phyloP scores from a whole-genome alignment of 2,113 vertebrate genomes.

The Ivindomyrus marchei region DNA sequence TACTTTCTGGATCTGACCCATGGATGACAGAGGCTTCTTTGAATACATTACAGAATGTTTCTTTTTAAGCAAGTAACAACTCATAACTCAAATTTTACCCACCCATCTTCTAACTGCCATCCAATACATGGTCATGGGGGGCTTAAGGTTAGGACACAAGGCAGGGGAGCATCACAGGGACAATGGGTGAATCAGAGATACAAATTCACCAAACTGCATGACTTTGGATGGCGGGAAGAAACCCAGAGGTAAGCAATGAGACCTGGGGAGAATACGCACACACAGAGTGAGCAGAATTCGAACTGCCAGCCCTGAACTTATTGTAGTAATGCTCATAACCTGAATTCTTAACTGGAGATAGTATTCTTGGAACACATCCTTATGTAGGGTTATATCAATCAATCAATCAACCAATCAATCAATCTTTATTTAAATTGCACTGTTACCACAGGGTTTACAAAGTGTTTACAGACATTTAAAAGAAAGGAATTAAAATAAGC shows the following conservation, averaged over 20 bases:
- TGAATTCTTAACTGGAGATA: constrained; percentile 26
- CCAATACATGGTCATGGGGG: background rate
- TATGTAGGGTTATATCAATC: constrained; percentile 4
- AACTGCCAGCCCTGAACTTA: background rate
- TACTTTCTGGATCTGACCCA: background rate
- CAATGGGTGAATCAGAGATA: constrained; percentile 8
- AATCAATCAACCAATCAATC: background rate
- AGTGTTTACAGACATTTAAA: background rate
- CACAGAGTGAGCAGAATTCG: background rate
- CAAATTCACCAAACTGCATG: background rate
- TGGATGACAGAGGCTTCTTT: background rate
- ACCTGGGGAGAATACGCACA: background rate
- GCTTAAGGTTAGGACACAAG: background rate
- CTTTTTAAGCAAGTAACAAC: background rate
- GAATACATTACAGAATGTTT: background rate
- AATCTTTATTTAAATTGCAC: background rate
- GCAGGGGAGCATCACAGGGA: background rate
- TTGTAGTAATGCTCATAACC: background rate
- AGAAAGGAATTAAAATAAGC: background rate
- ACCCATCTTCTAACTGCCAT: background rate
- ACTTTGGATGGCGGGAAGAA: background rate
- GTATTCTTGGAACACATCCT: constrained; percentile 21
- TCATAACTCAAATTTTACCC: background rate
- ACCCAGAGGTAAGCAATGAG: background rate
- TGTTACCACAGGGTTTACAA: background rate